Evolutionary conservation across 2,888 invertebrate species (phyloP).

Genomic region (Ectemnius cavifrons): DNA sequence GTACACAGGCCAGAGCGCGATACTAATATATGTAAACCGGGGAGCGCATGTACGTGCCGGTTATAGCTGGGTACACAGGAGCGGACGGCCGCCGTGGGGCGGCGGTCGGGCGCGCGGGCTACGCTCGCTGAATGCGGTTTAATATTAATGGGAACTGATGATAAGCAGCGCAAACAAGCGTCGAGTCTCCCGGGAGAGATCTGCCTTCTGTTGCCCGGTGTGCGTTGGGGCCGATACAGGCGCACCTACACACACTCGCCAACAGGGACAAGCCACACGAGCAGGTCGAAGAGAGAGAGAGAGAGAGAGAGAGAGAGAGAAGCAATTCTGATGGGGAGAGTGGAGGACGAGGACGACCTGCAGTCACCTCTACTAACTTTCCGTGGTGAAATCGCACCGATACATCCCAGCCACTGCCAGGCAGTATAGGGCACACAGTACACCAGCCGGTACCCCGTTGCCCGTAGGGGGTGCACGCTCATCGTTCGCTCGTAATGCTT

Average conservation of each 20-base stretch:
- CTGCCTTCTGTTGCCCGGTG: constrained; percentile 76
- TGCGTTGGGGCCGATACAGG: constrained; percentile 67
- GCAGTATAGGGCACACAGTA: constrained; percentile 58
- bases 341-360: constrained; percentile 24
- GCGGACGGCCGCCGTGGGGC: constrained; percentile 53
- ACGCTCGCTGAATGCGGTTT: constrained; percentile 78
- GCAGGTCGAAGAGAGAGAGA: not conserved
- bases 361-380: constrained; percentile 15
- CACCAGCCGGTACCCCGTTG: not conserved
- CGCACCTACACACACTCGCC: constrained; percentile 32
- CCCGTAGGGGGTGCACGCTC: constrained; percentile 6
- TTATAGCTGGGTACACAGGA: constrained; percentile 60
- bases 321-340: constrained; percentile 18
- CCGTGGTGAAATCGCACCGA: constrained; percentile 5
- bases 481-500: constrained; percentile 24
- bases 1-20: not conserved
- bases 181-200: constrained; percentile 78
- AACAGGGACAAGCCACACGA: not conserved
- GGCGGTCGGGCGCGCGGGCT: constrained; percentile 62
- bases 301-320: not conserved
- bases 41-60: constrained; percentile 27
- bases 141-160: constrained; percentile 78
- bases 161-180: constrained; percentile 79
- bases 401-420: constrained; percentile 10
- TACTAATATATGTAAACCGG: constrained; percentile 49